phyloP scores from a whole-genome alignment of 53 echinoderm and acorn worm genomes.

The Echinometra lucunter region DNA sequence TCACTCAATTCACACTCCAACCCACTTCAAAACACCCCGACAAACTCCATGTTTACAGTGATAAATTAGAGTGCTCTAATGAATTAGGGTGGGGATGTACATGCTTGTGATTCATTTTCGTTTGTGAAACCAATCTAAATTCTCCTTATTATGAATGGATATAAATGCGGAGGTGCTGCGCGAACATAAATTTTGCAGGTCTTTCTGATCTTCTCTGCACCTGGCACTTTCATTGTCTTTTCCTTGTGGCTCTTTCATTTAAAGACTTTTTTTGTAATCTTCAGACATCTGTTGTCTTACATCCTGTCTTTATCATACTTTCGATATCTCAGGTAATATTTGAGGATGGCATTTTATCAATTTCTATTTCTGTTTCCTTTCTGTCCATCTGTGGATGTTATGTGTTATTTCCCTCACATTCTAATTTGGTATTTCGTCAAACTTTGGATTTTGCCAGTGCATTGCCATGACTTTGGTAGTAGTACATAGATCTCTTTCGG shows the following conservation, averaged over 20 bases:
- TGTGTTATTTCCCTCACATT: not conserved
- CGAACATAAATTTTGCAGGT: not conserved
- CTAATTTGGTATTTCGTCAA: not conserved
- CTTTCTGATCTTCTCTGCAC: not conserved
- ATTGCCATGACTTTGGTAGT: not conserved
- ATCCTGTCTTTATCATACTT: not conserved
- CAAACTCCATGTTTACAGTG: not conserved
- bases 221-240: not conserved
- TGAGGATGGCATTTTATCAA: not conserved
- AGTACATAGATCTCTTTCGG: not conserved
- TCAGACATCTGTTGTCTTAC: conserved; percentile 11
- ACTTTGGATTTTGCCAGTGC: not conserved
- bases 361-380: conserved; percentile 3
- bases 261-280: not conserved
- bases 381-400: not conserved
- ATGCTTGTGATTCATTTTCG: not conserved
- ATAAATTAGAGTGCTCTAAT: conserved; percentile 19
- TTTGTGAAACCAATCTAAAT: not conserved
- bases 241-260: not conserved
- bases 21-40: not conserved
- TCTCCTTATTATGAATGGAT: not conserved
- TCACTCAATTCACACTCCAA: not conserved
- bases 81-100: conserved; percentile 1
- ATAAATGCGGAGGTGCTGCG: not conserved
- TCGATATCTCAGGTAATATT: not conserved